These are phyloP conservation scores for Mimumesa dahlbomi DNA, from an alignment of 2,888 invertebrate species.

Conservation along the genomic window DNA sequence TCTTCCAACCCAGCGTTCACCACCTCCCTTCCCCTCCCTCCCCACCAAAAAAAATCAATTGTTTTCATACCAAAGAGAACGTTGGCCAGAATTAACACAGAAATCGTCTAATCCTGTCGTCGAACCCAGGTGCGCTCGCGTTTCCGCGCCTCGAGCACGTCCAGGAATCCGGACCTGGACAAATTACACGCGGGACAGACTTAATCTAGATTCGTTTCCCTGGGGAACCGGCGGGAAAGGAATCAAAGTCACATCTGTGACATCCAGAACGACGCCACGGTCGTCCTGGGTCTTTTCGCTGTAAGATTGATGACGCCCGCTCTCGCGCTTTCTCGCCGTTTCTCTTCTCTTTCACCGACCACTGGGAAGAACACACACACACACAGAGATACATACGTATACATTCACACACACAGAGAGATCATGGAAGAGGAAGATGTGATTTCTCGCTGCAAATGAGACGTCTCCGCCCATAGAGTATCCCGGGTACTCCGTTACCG, in stretches of 20 bases:
- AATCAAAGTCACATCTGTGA: slow-evolving; percentile 80
- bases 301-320: slow-evolving; percentile 79
- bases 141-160: slow-evolving; percentile 58
- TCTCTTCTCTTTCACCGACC: slow-evolving; percentile 41
- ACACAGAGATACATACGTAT: too few relatives aligned
- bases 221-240: slow-evolving; percentile 74
- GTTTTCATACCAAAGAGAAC: too few relatives aligned
- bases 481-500: slow-evolving; percentile 49
- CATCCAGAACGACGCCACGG: slow-evolving; percentile 71
- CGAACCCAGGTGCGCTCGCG: slow-evolving; percentile 65
- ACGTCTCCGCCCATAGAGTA: slow-evolving; percentile 50
- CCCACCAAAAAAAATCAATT: too few relatives aligned
- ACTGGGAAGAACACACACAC: too few relatives aligned
- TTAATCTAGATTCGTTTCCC: slow-evolving; percentile 77
- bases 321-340: slow-evolving; percentile 45
- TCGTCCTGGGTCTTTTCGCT: slow-evolving; percentile 68
- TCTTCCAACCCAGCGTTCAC: too few relatives aligned
- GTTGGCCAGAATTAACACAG: neutral
- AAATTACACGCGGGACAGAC: slow-evolving; percentile 74
- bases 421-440: slow-evolving; percentile 43
- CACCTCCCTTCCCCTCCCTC: too few relatives aligned
- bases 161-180: slow-evolving; percentile 62
- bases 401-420: slow-evolving; percentile 19
- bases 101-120: neutral
- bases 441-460: slow-evolving; percentile 62